Base-by-base conservation (phyloP, 37 sponge, comb jelly and placozoan species). In the Diacarnus erythraeanus region DNA sequence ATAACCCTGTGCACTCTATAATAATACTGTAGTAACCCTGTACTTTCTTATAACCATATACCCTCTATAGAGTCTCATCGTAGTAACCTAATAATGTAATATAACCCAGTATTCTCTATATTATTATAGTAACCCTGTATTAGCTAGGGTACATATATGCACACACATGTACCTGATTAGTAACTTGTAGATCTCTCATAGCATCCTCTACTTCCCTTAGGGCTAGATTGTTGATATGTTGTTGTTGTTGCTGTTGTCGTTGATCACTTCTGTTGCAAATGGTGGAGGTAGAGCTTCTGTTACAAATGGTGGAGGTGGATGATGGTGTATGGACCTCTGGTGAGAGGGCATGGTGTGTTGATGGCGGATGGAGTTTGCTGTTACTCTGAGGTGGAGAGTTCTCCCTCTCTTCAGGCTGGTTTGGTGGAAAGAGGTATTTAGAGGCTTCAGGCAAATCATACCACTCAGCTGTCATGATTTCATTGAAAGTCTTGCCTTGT, bases 381-480 rank as follows among this genome's bases (percentile, higher is more conserved):
- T 17, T 65, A 41, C 38, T 39, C 22, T 40, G 33, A 1, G 33
- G 29, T 3, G 35, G 57, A 31, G 65, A 17, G 33, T 67, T 68
- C 12, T 38, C 79, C 15, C 73, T 59, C 8, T 20, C 34, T 33
- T 2, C 2, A 20, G 79, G 17, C 6, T 44, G 23, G 1, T 25
- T 36, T 3, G 40, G 56, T 25, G 38, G 59, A 3, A 26, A 0
- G 17, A 76, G 39, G 54, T 82, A 91, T 64, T 83, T 91, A 64
- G 31, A 35, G 21, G 80, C 26, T 18, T 82, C 83, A 1, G 91
- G 91, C 22, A 74, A 67, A 42, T 91, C 91, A 40, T 79, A 91
- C 91, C 91, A 91, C 17, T 91, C 87, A 18, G 78, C 41, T 20
- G 81, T 82, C 88, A 87, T 87, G 37, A 87, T 87, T 0, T 87